Conservation (phyloP, 2,113 vertebrate species). For the Eptesicus fuscus region DNA sequence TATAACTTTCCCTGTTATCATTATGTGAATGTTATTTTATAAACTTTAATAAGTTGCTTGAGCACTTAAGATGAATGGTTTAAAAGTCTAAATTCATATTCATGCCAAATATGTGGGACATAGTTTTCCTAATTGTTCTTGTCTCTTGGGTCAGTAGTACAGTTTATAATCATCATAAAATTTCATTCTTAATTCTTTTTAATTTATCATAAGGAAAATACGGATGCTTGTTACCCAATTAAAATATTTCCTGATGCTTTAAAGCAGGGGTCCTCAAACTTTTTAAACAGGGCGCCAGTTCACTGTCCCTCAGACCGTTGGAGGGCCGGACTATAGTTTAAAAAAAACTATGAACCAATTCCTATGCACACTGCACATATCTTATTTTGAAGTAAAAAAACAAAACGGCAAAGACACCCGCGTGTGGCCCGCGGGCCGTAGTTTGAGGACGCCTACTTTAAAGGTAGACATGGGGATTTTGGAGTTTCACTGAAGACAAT, state of each 20-base stretch:
- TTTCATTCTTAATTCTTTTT: constrained; percentile 67
- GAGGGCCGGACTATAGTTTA: no score
- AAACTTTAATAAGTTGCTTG: constrained; percentile 56
- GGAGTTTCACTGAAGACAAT: constrained; percentile 72
- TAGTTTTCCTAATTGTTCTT: constrained; percentile 53
- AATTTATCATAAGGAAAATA: constrained; percentile 71
- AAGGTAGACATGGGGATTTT: constrained; percentile 43
- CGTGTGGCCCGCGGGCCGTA: no score
- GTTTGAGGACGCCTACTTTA: no score
- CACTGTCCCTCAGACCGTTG: no score
- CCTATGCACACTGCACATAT: no score
- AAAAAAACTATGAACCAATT: no score
- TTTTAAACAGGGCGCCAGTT: no score
- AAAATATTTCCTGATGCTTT: constrained; percentile 72
- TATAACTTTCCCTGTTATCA: constrained; percentile 32
- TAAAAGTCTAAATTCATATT: constrained; percentile 58
- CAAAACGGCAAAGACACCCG: no score
- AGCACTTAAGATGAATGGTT: constrained; percentile 58
- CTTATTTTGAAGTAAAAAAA: no score
- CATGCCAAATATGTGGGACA: constrained; percentile 45
- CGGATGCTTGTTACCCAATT: constrained; percentile 64
- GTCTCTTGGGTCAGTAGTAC: constrained; percentile 63
- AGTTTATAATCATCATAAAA: constrained; percentile 72
- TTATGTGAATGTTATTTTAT: constrained; percentile 50
- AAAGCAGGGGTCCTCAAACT: no score